Evolutionary conservation across 2,113 vertebrate species (phyloP).

Genomic region (Larimichthys polyactis): DNA sequence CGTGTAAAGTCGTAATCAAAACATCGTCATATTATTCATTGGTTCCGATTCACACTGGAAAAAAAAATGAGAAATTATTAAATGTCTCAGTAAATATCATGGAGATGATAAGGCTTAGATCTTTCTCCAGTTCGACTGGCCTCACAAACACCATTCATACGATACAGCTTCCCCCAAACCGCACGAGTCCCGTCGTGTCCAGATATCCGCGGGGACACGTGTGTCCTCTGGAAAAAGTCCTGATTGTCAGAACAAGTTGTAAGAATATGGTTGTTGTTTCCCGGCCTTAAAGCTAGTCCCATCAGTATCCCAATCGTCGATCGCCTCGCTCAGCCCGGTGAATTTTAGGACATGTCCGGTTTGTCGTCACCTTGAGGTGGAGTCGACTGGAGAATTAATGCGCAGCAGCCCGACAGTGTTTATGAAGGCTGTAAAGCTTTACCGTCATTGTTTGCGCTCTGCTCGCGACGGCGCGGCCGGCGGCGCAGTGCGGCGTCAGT

Average conservation of each 20-base stretch:
- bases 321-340: not conserved
- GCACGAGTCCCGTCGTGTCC: slow-evolving; percentile 12
- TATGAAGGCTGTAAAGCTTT: slow-evolving; percentile 61
- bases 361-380: not conserved
- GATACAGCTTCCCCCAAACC: not conserved
- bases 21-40: slow-evolving; percentile 64
- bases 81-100: slow-evolving; percentile 80
- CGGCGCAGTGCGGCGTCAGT: not conserved
- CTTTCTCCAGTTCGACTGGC: slow-evolving; percentile 66
- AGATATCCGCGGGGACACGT: not conserved
- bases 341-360: too few species aligned
- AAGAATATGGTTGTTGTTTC: slow-evolving; percentile 51
- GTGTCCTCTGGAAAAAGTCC: slow-evolving; percentile 69
- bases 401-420: slow-evolving; percentile 45
- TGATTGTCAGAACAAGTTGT: slow-evolving; percentile 83
- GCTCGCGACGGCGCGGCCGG: slow-evolving; percentile 60
- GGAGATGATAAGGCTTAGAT: slow-evolving; percentile 78
- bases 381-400: slow-evolving; percentile 54
- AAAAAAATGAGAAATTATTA: slow-evolving; percentile 50
- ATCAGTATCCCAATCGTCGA: slow-evolving; percentile 12
- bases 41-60: slow-evolving; percentile 66
- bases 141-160: slow-evolving; percentile 11
- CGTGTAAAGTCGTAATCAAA: slow-evolving; percentile 63
- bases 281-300: slow-evolving; percentile 76
- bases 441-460: slow-evolving; percentile 31